Evolutionary conservation across 2,113 vertebrate genomes (phyloP), one percentile per base, ranked within the genome.

Genomic region (Rynchops niger): DNA sequence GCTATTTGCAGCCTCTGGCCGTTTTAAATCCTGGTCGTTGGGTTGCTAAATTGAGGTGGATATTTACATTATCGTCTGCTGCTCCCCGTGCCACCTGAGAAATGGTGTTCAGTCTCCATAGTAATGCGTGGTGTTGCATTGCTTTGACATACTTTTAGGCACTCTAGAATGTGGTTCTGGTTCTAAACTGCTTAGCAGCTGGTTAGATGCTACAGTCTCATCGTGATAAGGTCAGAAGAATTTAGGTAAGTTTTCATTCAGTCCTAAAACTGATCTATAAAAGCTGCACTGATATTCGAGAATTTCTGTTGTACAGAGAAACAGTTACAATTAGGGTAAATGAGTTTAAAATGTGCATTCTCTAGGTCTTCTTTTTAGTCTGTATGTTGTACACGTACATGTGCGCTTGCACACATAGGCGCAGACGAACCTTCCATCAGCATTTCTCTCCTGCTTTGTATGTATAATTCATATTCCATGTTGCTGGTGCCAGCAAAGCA

Each of bases 381-480:
- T 40, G 4, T n/a, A 7, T 49, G 45, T 45, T 45, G 16, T 38
- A 36, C 21, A 15, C 25, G 30, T 61, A 47, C 34, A 26, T 9
- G 20, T n/a, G 45, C 21, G 5, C 67, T 65, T 53, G 38, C 1
- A 5, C 77, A 52, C 36, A 43, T 45, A 29, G 17, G 56, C 61
- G 6, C 30, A 72, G 36, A 12, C 65, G 66, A 38, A 72, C 74
- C 86, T 95, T 95, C 77, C 82, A 78, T 95, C 97, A 93, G 66
- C 95, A 50, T 53, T 93, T 77, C 90, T 95, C 80, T 49, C 29
- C 63, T 73, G 81, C 98, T 98, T 77, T 89, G 70, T 97, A 98
- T 98, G 98, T 98, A 98, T 98, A 98, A 99, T 99, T 99, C 98
- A 98, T 98, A 97, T 96, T 97, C 88, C 29, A 5, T 82, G 90